Evolutionary conservation across 2,113 vertebrate species (phyloP), one percentile per base, ranked within the genome.

Genomic region (Coregonus clupeaformis): DNA sequence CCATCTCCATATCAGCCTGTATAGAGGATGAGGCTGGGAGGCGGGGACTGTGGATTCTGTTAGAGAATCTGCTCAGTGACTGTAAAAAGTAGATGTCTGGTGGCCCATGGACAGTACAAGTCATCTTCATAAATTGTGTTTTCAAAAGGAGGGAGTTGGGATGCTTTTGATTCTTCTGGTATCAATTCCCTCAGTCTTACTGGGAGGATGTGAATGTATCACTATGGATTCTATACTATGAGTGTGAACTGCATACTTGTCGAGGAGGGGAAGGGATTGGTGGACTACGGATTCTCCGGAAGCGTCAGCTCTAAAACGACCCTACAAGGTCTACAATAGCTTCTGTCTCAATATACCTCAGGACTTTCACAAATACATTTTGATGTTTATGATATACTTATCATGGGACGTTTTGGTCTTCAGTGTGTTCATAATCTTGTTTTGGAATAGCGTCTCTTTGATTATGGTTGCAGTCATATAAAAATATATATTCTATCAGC

Each of bases 1-100:
- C 92, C 72, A 93, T 98, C 75, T 97, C 95, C 77, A 95, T 99
- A 69, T 91, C 88, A 2, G 92, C 88, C 6, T 62, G 70, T 14
- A 69, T 79, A 79, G 83, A 86, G 64, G 76, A 42, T 3, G 36
- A 72, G 64, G 63, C 6, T 7, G 72, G 18, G n/a, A 16, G 24
- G 27, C 52, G 2, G 66, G 45, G 36, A 59, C 69, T 22, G 24
- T 14, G 18, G 64, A 74, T 27, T 55, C 63, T 4, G 42, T 22
- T 16, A 25, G 65, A 16, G 20, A 11, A 6, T 65, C 60, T 1
- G 3, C 36, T 25, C 30, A 32, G 36, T 68, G 59, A 62, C n/a
- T 60, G 57, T 25, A 5, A 25, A n/a, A 59, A n/a, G 13, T 3
- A 60, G 6, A 20, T 66, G 27, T 11, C 9, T 14, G 22, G n/a